phyloP scores from a whole-genome alignment of 2,888 invertebrate species.

The Ophion obscuratus region DNA sequence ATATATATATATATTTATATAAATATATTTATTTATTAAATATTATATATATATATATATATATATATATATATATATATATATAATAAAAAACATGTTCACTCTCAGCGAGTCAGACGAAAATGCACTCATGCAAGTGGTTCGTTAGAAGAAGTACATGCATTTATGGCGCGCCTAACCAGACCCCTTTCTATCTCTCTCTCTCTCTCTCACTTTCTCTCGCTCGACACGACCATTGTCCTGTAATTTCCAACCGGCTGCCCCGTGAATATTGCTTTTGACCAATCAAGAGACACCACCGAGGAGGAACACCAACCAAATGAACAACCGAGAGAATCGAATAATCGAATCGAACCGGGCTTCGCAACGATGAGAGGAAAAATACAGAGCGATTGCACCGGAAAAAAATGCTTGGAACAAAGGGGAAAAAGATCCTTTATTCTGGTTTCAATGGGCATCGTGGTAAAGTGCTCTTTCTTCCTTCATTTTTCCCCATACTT shows the following conservation, averaged over 20 bases:
- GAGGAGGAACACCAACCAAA: slow-evolving; percentile 12
- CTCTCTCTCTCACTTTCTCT: slow-evolving; percentile 40
- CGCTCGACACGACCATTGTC: slow-evolving; percentile 50
- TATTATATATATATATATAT: background rate
- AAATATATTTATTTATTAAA: no score
- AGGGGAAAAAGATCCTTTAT: background rate
- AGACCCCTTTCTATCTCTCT: background rate
- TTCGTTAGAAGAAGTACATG: background rate
- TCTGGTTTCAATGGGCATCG: background rate
- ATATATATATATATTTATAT: no score
- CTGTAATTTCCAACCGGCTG: slow-evolving; percentile 57
- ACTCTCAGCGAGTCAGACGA: background rate
- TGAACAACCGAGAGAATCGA: slow-evolving; percentile 27
- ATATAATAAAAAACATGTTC: background rate
- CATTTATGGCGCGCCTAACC: slow-evolving; percentile 5
- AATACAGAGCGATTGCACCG: background rate
- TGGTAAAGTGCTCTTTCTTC: no score
- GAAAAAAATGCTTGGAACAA: background rate
- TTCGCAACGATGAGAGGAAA: background rate
- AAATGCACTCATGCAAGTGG: background rate
- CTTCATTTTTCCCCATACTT: no score
- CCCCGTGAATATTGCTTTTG: slow-evolving; percentile 53
- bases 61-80: background rate
- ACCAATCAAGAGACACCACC: slow-evolving; percentile 49
- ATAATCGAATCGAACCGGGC: slow-evolving; percentile 13